Conservation (phyloP, 2,797 vertebrate species). For the Microctenopoma lineatum region DNA sequence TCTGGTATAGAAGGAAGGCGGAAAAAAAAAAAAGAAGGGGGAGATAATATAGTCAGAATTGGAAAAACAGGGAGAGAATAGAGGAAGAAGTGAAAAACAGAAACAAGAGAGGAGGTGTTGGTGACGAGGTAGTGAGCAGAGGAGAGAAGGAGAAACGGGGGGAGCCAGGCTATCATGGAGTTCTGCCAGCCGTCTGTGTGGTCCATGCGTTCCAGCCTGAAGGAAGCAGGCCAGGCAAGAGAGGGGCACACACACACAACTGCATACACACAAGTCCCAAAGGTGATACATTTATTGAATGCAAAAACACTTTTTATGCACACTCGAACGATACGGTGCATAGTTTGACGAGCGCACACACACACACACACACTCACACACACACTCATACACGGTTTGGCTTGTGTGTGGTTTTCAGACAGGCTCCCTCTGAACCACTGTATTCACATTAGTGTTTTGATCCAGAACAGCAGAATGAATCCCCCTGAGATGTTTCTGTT, state of each 20-base stretch:
- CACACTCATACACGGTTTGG: slow-evolving; percentile 32
- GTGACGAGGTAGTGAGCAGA: slow-evolving; percentile 59
- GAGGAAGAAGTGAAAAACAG: slow-evolving; percentile 39
- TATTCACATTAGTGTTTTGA: slow-evolving; percentile 65
- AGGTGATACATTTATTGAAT: slow-evolving; percentile 72
- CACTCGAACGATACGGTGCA: slow-evolving; percentile 54
- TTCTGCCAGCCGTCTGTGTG: slow-evolving; percentile 87
- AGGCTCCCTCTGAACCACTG: slow-evolving; percentile 59
- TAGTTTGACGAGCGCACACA: slow-evolving; percentile 44
- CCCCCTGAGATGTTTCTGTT: slow-evolving; percentile 50
- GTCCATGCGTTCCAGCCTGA: slow-evolving; percentile 85
- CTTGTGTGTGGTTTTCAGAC: slow-evolving; percentile 51
- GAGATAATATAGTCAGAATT: slow-evolving; percentile 54
- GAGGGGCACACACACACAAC: slow-evolving; percentile 69
- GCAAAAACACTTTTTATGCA: slow-evolving; percentile 70
- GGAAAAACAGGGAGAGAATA: slow-evolving; percentile 13
- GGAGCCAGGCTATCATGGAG: slow-evolving; percentile 81
- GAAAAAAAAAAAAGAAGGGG: slow-evolving; percentile 16
- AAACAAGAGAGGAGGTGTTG: slow-evolving; percentile 44
- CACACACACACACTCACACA: background rate
- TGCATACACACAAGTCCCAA: slow-evolving; percentile 55
- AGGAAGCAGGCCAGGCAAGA: slow-evolving; percentile 84
- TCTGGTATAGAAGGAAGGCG: slow-evolving; percentile 38
- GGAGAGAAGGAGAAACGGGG: slow-evolving; percentile 58
- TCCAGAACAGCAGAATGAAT: slow-evolving; percentile 64